Conservation (phyloP, 1,140 invertebrate species). For the Lepidostoma basale region DNA sequence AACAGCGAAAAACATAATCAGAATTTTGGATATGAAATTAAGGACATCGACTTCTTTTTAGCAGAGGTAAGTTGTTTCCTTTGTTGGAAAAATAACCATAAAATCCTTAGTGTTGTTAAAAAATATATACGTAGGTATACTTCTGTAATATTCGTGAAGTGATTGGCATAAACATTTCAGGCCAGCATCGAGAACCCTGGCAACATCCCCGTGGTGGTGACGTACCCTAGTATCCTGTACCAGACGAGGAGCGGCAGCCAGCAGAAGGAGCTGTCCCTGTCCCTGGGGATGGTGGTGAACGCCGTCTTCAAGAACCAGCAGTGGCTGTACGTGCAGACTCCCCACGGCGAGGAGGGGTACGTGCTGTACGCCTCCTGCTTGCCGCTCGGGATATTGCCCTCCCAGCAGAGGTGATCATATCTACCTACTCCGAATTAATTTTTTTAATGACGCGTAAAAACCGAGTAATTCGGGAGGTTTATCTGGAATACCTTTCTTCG, state of each 20-base stretch:
- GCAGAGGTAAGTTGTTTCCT: slow-evolving; percentile 63
- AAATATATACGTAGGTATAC: neutral
- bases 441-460: no score
- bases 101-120: neutral
- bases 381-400: slow-evolving; percentile 72
- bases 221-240: slow-evolving; percentile 75
- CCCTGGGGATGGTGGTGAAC: slow-evolving; percentile 82
- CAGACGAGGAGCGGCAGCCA: slow-evolving; percentile 71
- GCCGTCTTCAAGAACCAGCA: slow-evolving; percentile 82
- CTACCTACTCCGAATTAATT: neutral
- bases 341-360: slow-evolving; percentile 79
- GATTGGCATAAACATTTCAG: slow-evolving; percentile 54
- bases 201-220: slow-evolving; percentile 81
- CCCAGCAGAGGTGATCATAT: slow-evolving; percentile 30
- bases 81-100: neutral
- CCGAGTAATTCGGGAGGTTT: no score
- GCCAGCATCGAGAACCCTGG: slow-evolving; percentile 74
- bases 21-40: slow-evolving; percentile 75
- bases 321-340: slow-evolving; percentile 84
- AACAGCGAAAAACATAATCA: slow-evolving; percentile 50
- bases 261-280: slow-evolving; percentile 73
- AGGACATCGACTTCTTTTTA: slow-evolving; percentile 75
- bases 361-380: slow-evolving; percentile 76
- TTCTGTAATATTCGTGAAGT: neutral
- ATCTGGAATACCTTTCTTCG: no score